Conservation (phyloP, 2,888 invertebrate species). For the Cosmia trapezina region DNA sequence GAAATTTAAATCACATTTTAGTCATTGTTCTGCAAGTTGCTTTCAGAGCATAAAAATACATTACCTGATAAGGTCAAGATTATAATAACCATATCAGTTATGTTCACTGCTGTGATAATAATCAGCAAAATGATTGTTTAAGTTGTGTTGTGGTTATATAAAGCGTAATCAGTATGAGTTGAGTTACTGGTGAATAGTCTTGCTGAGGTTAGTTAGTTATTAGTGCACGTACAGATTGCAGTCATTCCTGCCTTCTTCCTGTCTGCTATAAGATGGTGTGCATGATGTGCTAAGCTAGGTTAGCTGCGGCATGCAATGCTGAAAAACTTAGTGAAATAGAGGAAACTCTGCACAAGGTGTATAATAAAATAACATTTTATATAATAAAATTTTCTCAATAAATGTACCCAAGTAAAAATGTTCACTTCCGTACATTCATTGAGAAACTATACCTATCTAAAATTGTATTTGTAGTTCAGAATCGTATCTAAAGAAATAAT, state of each 20-base stretch:
- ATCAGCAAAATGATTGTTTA: not conserved
- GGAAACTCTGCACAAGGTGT: too few relatives aligned
- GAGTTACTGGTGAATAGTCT: not conserved
- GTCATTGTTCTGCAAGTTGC: conserved; percentile 1
- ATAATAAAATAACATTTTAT: too few relatives aligned
- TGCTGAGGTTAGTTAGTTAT: not conserved
- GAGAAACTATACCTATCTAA: too few relatives aligned
- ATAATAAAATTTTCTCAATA: too few relatives aligned
- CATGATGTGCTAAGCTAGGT: not conserved
- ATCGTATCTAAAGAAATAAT: too few relatives aligned
- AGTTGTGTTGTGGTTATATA: not conserved
- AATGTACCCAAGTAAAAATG: too few relatives aligned
- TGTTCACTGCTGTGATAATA: conserved; percentile 2
- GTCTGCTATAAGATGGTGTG: not conserved
- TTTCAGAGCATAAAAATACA: conserved; percentile 2
- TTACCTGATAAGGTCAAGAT: conserved; percentile 51
- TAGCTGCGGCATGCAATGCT: not conserved
- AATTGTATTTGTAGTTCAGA: too few relatives aligned
- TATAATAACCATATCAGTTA: conserved; percentile 22
- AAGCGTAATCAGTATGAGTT: not conserved
- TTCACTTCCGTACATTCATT: too few relatives aligned
- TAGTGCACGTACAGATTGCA: not conserved
- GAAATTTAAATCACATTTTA: not conserved
- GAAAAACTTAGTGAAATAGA: not conserved
- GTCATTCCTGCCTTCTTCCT: not conserved